A percentile compares a stretch with the other conserved stretches of the same genome.
Evolutionary conservation across 2,113 vertebrate species (phyloP).

Genomic region (Macquaria ambigua): DNA sequence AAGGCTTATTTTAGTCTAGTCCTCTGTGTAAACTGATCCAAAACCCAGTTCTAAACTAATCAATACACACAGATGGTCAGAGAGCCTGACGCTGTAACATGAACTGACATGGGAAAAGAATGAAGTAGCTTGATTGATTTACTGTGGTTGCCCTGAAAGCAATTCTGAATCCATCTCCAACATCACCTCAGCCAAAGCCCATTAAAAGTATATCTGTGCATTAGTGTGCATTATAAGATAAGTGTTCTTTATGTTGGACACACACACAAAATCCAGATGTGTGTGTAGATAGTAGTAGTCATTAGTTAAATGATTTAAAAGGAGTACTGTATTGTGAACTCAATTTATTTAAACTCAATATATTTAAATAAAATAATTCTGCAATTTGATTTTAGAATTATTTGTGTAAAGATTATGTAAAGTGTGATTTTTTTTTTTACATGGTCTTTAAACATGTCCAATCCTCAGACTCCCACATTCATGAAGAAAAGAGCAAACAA

Average conservation of each 20-base stretch:
- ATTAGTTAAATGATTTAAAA: background rate
- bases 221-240: conserved; percentile 8
- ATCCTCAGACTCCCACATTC: background rate
- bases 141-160: conserved; percentile 73
- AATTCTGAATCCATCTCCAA: conserved; percentile 66
- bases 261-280: background rate
- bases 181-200: conserved; percentile 35
- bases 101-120: conserved; percentile 76
- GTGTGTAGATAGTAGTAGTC: background rate
- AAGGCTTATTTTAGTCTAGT: conserved; percentile 37
- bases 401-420: background rate
- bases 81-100: conserved; percentile 73
- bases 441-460: background rate
- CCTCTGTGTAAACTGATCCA: conserved; percentile 58
- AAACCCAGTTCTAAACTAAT: conserved; percentile 59
- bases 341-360: background rate
- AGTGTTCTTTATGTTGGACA: background rate
- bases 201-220: conserved; percentile 17
- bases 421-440: background rate
- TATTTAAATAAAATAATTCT: background rate
- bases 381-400: background rate
- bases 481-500: conserved; percentile 14
- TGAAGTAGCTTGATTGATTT: conserved; percentile 77
- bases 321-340: background rate
- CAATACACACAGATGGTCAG: conserved; percentile 79